Base-by-base conservation (phyloP, 2,113 vertebrate genomes). In the Callopanchax toddi region DNA sequence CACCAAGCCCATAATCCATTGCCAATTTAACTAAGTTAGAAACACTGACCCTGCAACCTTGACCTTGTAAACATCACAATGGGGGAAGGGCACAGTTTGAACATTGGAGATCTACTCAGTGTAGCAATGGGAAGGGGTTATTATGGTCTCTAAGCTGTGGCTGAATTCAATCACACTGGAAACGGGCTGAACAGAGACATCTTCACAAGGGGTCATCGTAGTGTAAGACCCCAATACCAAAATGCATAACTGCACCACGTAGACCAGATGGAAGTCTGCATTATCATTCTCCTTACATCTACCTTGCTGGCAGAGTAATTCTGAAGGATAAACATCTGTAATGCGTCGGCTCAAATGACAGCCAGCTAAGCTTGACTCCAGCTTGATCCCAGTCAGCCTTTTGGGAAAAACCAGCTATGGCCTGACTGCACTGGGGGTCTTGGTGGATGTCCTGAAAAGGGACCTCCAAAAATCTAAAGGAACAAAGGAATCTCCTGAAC, bases 51-150 rank as follows among this genome's bases (percentile, higher is more conserved):
- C 86, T 71, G 72, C 81, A 86, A 88, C 89, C 87, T 92, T 92
- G 91, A 91, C 89, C 89, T 90, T 89, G 89, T 90, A 90, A 89
- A 88, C 74, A 83, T 65, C 64, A 84, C 83, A 87, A 82, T 82
- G 60, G 70, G 73, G 60, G 83, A 57, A 75, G 75, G 81, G 50
- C 60, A 71, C 49, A 50, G 69, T 79, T 89, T 89, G 84, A 52
- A 70, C 78, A 83, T 69, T 83, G 68, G 77, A 76, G 82, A 87
- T 81, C 73, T 89, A 79, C 64, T 73, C 20, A 39, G 39, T 46
- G 67, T 68, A 86, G 78, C 71, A 81, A 45, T 69, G 78, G 82
- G 52, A 61, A 67, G 68, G 74, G 57, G 68, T 87, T 86, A 84
- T 83, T 80, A 74, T 53, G 55, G 53, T 71, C 64, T 56, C 70